Percentiles rank a stretch among this genome's conserved stretches.
phyloP scores from a whole-genome alignment of 2,888 invertebrate species.

The Catocala sponsa region DNA sequence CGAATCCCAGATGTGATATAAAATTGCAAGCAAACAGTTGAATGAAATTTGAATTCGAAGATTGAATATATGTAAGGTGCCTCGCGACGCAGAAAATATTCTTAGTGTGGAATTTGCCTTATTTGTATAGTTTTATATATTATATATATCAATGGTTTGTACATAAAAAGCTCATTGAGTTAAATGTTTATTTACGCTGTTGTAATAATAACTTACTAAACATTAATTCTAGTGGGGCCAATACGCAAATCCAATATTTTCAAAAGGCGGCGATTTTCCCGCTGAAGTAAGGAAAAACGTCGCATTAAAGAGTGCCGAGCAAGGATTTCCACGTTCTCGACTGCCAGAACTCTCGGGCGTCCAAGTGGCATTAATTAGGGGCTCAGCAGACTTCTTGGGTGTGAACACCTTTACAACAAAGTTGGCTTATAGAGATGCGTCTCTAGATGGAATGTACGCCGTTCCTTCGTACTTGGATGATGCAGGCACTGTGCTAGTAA shows the following conservation, averaged over 20 bases:
- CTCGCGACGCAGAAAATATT: no score
- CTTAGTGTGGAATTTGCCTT: no score
- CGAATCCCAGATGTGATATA: no score
- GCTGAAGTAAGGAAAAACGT: constrained; percentile 86
- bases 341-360: constrained; percentile 86
- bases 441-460: constrained; percentile 70
- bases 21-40: no score
- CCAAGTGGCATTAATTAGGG: constrained; percentile 88
- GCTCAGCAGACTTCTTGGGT: constrained; percentile 90
- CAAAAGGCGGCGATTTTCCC: constrained; percentile 89
- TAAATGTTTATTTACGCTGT: background rate
- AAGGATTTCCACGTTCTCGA: constrained; percentile 87
- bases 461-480: constrained; percentile 77
- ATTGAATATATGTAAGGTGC: no score
- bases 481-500: constrained; percentile 64
- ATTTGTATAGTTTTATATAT: no score
- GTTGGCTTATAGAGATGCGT: constrained; percentile 73
- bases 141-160: no score
- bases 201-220: background rate
- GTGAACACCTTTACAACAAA: constrained; percentile 89
- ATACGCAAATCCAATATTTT: constrained; percentile 83
- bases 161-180: no score
- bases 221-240: constrained; percentile 71
- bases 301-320: constrained; percentile 84
- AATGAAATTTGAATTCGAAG: no score